A percentile compares a stretch with the other conserved stretches of the same genome.
Evolutionary conservation across 2,113 vertebrate species (phyloP).

Genomic region (Pristiophorus japonicus): DNA sequence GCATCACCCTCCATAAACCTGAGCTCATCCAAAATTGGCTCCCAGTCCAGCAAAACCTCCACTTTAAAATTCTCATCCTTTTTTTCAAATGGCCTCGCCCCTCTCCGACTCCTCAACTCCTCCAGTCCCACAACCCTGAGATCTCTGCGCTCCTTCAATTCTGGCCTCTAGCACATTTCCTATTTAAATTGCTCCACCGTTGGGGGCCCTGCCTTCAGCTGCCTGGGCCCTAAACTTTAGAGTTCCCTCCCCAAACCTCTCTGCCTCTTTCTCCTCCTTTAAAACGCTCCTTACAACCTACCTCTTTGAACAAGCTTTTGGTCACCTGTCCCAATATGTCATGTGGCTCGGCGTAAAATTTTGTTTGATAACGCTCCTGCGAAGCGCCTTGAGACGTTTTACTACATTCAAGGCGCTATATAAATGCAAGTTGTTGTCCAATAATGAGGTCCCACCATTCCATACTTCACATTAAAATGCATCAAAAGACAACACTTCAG

Average conservation of each 20-base stretch:
- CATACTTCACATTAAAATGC: background rate
- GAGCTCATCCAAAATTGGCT: background rate
- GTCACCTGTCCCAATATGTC: background rate
- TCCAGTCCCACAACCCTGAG: background rate
- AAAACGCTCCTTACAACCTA: no score
- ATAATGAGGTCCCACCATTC: background rate
- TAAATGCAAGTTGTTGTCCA: background rate
- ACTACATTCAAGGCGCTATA: background rate
- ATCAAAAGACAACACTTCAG: constrained; percentile 50
- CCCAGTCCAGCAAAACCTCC: background rate
- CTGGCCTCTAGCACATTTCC: background rate
- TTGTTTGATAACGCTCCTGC: background rate
- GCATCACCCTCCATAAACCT: background rate
- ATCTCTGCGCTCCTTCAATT: background rate
- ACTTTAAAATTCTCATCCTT: background rate
- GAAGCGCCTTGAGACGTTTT: background rate
- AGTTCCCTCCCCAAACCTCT: no score
- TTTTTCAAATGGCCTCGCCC: background rate
- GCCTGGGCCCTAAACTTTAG: no score
- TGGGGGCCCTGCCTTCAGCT: background rate
- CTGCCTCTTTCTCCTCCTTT: no score
- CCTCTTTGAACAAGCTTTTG: no score
- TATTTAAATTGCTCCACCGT: background rate
- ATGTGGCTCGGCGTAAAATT: background rate
- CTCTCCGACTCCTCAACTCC: background rate